phyloP scores from a whole-genome alignment of 2,888 invertebrate genomes.

The Spilosoma lubricipeda region DNA sequence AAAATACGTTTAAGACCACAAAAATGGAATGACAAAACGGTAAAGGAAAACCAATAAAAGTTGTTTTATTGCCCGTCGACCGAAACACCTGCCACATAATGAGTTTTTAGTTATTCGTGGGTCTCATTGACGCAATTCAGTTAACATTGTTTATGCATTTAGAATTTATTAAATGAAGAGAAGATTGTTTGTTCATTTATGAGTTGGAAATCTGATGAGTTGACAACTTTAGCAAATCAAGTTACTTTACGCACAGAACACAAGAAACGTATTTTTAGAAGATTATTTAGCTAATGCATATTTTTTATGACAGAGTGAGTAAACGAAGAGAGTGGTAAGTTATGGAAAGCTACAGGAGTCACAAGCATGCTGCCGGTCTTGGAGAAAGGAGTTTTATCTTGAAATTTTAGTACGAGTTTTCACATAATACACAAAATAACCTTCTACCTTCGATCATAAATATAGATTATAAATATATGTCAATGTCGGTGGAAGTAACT shows the following conservation, averaged over 20 bases:
- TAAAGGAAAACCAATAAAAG: slow-evolving; percentile 77
- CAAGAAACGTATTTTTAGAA: too few species aligned
- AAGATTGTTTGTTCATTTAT: not conserved
- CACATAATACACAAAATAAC: too few species aligned
- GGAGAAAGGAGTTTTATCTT: too few species aligned
- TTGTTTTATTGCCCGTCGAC: slow-evolving; percentile 70
- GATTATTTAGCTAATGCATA: not conserved
- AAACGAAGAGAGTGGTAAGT: too few species aligned
- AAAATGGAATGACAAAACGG: slow-evolving; percentile 65
- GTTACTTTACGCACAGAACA: not conserved
- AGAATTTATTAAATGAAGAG: slow-evolving; percentile 5
- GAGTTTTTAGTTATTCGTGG: slow-evolving; percentile 68
- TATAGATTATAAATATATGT: too few species aligned
- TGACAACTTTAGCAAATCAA: not conserved
- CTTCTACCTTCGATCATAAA: too few species aligned
- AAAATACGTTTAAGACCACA: slow-evolving; percentile 59
- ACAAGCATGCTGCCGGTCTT: too few species aligned
- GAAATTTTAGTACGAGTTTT: too few species aligned
- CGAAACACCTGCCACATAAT: slow-evolving; percentile 77
- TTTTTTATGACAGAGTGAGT: too few species aligned
- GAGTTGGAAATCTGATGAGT: not conserved
- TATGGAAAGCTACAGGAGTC: too few species aligned
- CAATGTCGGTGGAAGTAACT: too few species aligned
- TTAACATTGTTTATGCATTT: slow-evolving; percentile 31
- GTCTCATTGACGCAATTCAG: slow-evolving; percentile 50